These are phyloP conservation scores for Phodopus roborovskii DNA, from an alignment of 2,113 vertebrate genomes.

Conservation along the genomic window DNA sequence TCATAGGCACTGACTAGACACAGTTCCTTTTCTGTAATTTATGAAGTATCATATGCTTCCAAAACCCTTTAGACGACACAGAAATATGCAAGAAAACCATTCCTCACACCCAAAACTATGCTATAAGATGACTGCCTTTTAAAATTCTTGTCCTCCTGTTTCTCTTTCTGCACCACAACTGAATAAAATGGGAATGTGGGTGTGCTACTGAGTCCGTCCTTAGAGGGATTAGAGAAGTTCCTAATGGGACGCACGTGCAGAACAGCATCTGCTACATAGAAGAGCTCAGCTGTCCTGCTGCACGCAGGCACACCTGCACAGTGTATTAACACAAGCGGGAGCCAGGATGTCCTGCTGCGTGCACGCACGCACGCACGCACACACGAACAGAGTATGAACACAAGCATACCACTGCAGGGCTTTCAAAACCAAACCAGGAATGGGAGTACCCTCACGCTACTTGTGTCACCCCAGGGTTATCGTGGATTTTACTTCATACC, in stretches of 20 bases:
- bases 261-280: not conserved
- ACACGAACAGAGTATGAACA: not conserved
- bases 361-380: not conserved
- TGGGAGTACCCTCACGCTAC: not conserved
- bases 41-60: not conserved
- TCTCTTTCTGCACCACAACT: not conserved
- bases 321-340: not conserved
- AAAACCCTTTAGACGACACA: not conserved
- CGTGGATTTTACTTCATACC: not conserved
- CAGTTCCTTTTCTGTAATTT: not conserved
- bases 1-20: not conserved
- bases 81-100: not conserved
- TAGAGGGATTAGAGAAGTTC: not conserved
- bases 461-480: not conserved
- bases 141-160: not conserved
- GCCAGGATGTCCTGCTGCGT: not conserved
- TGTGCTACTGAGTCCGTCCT: not conserved
- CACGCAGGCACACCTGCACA: not conserved
- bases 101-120: not conserved
- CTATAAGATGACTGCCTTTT: not conserved
- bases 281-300: not conserved
- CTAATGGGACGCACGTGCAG: not conserved
- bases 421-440: slow-evolving; percentile 10
- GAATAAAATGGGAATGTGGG: not conserved
- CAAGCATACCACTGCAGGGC: not conserved